These are phyloP conservation scores for Xenops minutus DNA, from an alignment of 2,797 vertebrate genomes.

Conservation along the genomic window DNA sequence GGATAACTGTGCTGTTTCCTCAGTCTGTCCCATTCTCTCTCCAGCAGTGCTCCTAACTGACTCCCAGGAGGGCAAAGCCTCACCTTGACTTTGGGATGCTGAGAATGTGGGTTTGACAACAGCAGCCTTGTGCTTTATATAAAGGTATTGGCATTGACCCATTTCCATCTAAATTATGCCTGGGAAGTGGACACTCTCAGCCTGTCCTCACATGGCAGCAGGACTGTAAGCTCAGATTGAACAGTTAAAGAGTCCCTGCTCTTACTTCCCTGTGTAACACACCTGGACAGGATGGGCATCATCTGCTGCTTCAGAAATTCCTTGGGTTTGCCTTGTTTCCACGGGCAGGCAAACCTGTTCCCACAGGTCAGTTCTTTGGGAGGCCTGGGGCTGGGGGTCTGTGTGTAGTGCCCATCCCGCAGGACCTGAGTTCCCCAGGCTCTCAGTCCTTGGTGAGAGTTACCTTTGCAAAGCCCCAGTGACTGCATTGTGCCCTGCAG, in stretches of 20 bases:
- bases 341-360: rapidly evolving
- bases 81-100: background rate
- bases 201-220: rapidly evolving
- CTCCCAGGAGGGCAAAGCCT: background rate
- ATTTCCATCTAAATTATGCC: background rate
- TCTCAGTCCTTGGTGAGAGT: background rate
- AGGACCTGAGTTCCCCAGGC: rapidly evolving
- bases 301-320: background rate
- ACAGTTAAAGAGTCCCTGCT: background rate
- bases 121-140: rapidly evolving
- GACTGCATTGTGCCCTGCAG: rapidly evolving
- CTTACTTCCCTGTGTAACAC: background rate
- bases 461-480: background rate
- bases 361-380: background rate
- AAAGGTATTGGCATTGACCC: rapidly evolving
- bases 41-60: background rate
- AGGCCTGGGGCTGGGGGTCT: background rate
- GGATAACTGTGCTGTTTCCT: rapidly evolving
- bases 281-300: rapidly evolving
- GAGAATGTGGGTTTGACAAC: background rate
- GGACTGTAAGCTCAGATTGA: background rate
- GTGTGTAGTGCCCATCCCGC: rapidly evolving
- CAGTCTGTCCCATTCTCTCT: background rate
- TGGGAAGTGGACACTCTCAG: rapidly evolving
- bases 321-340: background rate